A percentile compares a stretch with the other conserved stretches of the same genome.
Conservation (phyloP, 2,113 vertebrate genomes). For the Jacana jacana region DNA sequence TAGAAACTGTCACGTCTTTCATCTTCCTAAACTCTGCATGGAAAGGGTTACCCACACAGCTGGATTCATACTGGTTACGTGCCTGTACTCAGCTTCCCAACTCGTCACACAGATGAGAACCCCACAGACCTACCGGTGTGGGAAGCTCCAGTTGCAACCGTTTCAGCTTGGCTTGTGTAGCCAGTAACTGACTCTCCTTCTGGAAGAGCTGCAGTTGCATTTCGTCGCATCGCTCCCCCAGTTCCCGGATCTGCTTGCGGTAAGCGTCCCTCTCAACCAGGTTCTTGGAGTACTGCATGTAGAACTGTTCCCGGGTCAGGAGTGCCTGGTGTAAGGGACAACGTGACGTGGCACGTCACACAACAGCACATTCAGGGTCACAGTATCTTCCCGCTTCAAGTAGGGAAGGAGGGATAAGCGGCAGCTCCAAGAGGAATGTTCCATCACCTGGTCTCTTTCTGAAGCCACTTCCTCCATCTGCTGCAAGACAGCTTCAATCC, state of each 20-base stretch:
- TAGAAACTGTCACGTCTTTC: neutral
- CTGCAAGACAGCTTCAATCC: conserved; percentile 83
- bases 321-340: conserved; percentile 74
- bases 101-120: accelerated
- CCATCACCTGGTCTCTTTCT: conserved; percentile 87
- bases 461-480: conserved; percentile 89
- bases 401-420: neutral
- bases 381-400: neutral
- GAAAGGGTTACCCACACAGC: neutral
- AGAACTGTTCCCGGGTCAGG: conserved; percentile 76
- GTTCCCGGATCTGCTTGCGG: conserved; percentile 83
- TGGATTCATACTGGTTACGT: neutral
- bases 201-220: conserved; percentile 87
- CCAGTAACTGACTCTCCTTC: conserved; percentile 81
- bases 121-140: conserved; percentile 19
- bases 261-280: conserved; percentile 87
- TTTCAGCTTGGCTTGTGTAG: conserved; percentile 77
- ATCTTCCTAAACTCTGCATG: neutral
- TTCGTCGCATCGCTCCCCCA: conserved; percentile 82
- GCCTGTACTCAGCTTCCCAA: neutral
- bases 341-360: accelerated
- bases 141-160: conserved; percentile 67
- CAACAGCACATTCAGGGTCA: neutral
- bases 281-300: conserved; percentile 77
- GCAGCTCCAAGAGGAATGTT: neutral